Evolutionary conservation across 2,797 vertebrate species (phyloP).

Genomic region (Poecile montanus): DNA sequence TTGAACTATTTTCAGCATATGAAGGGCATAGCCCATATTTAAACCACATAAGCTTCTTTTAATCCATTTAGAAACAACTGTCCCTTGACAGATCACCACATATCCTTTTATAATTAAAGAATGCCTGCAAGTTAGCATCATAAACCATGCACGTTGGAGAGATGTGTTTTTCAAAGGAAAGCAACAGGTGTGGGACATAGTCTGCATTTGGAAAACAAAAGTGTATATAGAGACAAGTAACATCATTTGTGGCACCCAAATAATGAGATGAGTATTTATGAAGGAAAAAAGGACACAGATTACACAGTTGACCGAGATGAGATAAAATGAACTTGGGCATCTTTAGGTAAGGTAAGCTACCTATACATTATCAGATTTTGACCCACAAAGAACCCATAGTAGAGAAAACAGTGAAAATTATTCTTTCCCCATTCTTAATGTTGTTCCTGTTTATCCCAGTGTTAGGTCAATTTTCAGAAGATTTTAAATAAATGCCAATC

Average conservation of each 20-base stretch:
- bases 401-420: background rate
- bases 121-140: constrained; percentile 59
- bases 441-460: background rate
- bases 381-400: background rate
- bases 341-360: background rate
- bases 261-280: background rate
- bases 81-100: constrained; percentile 40
- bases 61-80: constrained; percentile 65
- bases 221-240: constrained; percentile 39
- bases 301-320: background rate
- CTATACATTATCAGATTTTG: background rate
- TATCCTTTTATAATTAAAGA: constrained; percentile 55
- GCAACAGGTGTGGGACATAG: background rate
- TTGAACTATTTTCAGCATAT: background rate
- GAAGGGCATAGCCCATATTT: background rate
- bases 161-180: constrained; percentile 30
- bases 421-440: background rate
- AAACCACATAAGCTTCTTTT: constrained; percentile 47
- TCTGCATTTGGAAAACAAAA: background rate
- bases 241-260: background rate
- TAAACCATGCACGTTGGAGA: background rate
- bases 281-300: background rate
- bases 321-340: background rate
- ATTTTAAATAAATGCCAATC: background rate
- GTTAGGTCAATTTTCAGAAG: background rate